Conservation (phyloP, 2,888 invertebrate genomes). For the Steinernema carpocapsae region DNA sequence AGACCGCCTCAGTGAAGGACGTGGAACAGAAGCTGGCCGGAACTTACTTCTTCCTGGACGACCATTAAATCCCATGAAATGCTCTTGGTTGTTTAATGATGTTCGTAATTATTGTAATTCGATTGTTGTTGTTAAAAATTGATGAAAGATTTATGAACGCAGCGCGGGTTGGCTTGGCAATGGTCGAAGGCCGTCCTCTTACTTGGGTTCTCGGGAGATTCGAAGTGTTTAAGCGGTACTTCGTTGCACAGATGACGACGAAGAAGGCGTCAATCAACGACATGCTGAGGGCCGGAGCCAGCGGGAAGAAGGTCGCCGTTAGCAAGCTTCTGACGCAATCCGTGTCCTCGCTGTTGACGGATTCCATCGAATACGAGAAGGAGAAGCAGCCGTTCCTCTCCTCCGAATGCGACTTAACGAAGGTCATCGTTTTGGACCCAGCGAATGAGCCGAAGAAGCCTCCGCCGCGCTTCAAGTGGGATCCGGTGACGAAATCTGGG, state of each 20-base stretch:
- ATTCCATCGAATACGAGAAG: background rate
- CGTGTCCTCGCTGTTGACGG: background rate
- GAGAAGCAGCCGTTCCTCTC: conserved; percentile 15
- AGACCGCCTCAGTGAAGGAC: conserved; percentile 79
- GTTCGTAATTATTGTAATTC: background rate
- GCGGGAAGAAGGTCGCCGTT: conserved; percentile 6
- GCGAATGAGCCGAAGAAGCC: background rate
- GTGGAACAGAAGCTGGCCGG: conserved; percentile 94
- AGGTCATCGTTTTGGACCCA: conserved; percentile 20
- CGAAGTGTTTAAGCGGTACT: too few species aligned
- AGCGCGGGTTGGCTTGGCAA: too few species aligned
- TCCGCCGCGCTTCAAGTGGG: background rate
- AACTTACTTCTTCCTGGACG: conserved; percentile 98
- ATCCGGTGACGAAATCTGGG: background rate
- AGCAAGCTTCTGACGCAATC: background rate
- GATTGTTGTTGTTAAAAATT: background rate
- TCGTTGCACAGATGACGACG: too few species aligned
- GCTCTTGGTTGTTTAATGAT: background rate
- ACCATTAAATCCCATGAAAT: conserved; percentile 69
- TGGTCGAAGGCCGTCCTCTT: too few species aligned
- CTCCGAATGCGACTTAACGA: background rate
- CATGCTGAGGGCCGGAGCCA: background rate
- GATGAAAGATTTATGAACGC: conserved; percentile 12
- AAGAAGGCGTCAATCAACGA: background rate
- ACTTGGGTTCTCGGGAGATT: too few species aligned